These are phyloP conservation scores for Hylyphantes graminicola DNA, from an alignment of 1,140 invertebrate genomes.

Conservation along the genomic window DNA sequence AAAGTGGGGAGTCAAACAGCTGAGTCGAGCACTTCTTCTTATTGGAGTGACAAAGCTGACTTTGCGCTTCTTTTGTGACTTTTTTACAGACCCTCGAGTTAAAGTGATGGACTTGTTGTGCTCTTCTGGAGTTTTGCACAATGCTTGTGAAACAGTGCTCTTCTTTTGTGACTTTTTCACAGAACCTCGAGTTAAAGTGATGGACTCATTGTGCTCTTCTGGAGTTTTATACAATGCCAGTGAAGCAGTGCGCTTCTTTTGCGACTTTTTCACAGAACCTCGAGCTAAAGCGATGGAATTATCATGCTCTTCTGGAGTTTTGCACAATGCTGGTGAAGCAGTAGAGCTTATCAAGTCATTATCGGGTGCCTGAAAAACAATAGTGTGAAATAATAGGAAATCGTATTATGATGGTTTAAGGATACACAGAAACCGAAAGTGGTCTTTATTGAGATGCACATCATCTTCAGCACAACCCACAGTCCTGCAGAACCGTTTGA, in stretches of 20 bases:
- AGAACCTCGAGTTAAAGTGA: conserved; percentile 36
- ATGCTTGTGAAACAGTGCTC: conserved; percentile 5
- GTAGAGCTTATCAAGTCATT: conserved; percentile 13
- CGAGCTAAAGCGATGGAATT: conserved; percentile 17
- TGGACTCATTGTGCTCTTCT: background rate
- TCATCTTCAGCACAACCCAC: too few species aligned
- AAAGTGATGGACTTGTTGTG: conserved; percentile 10
- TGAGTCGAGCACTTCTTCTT: conserved; percentile 8
- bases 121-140: conserved; percentile 8
- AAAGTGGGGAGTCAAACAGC: conserved; percentile 9
- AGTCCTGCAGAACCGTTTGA: too few species aligned
- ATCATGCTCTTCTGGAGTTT: background rate
- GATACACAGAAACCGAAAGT: background rate
- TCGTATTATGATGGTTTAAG: background rate
- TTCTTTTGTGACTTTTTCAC: conserved; percentile 8
- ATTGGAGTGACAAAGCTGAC: conserved; percentile 48
- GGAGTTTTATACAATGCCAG: conserved; percentile 5
- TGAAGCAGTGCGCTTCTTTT: conserved; percentile 13
- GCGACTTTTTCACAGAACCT: conserved; percentile 27
- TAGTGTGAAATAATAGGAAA: background rate
- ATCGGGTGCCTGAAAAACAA: background rate
- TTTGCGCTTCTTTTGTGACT: conserved; percentile 2
- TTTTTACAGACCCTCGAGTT: conserved; percentile 37
- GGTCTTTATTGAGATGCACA: background rate
- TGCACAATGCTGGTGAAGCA: conserved; percentile 23